A percentile compares a stretch with the other conserved stretches of the same genome.
These are phyloP conservation scores for Arctocebus calabarensis DNA, from an alignment of 2,797 vertebrate genomes.

Conservation along the genomic window DNA sequence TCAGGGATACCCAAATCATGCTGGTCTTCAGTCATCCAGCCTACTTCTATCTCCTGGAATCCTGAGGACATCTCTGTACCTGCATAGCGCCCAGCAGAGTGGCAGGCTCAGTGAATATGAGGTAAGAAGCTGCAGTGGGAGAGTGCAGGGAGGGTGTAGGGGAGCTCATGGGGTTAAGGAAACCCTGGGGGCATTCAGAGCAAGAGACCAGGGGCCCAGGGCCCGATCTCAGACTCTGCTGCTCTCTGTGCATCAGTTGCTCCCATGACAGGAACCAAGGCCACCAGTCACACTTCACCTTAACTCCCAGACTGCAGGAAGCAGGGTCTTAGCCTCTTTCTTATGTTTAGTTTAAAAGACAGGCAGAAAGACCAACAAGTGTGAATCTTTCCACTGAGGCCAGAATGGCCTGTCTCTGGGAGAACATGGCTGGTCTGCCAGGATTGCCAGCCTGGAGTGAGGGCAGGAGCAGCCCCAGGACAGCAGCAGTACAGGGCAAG, in stretches of 20 bases:
- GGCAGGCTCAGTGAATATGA: not conserved
- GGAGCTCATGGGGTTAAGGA: not conserved
- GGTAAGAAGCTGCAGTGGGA: not conserved
- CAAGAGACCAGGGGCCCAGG: not conserved
- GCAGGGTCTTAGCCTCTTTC: not conserved
- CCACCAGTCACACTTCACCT: not conserved
- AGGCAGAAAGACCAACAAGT: constrained; percentile 12
- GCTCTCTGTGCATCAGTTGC: not conserved
- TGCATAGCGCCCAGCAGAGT: not conserved
- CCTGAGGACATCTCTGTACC: not conserved
- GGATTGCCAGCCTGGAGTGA: not conserved
- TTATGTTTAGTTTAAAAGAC: not conserved
- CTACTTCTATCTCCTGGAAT: not conserved
- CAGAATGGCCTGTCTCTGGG: not conserved
- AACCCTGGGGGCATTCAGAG: not conserved
- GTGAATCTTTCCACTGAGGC: not conserved
- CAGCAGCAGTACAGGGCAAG: not conserved
- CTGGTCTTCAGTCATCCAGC: not conserved
- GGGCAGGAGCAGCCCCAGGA: not conserved
- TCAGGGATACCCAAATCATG: not conserved
- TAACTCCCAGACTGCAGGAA: not conserved
- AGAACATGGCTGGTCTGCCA: not conserved
- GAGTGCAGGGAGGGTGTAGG: not conserved
- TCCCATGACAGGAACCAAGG: not conserved
- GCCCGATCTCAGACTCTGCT: not conserved